phyloP scores from a whole-genome alignment of 2,888 invertebrate species.

The Zaprionus obscuricornis region DNA sequence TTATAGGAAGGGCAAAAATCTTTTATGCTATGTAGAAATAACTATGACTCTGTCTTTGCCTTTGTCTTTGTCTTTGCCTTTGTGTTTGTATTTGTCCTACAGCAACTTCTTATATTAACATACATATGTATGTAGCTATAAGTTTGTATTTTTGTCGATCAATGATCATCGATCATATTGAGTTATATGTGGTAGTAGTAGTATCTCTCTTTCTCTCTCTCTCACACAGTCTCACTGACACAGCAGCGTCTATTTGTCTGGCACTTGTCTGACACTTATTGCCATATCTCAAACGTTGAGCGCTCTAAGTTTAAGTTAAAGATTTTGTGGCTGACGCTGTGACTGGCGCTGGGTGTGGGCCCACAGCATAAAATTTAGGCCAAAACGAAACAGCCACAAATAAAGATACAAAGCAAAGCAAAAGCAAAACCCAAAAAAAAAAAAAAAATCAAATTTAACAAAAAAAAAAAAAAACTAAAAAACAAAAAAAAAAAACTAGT shows the following conservation, averaged over 20 bases:
- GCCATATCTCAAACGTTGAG: constrained; percentile 3
- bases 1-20: no score
- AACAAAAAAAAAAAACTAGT: constrained; percentile 27
- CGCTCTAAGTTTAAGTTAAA: no score
- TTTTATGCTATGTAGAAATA: no score
- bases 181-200: not conserved
- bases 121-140: not conserved
- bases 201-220: no score
- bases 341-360: constrained; percentile 25
- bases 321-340: no score
- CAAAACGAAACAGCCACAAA: constrained; percentile 25
- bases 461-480: not conserved
- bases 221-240: no score
- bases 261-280: constrained; percentile 29
- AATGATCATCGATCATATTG: constrained; percentile 29
- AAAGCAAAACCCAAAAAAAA: not conserved
- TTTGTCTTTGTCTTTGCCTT: not conserved
- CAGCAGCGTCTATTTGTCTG: constrained; percentile 32
- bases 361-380: constrained; percentile 27
- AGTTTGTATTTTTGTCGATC: constrained; percentile 10
- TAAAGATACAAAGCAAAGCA: constrained; percentile 11
- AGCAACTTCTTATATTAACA: not conserved
- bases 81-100: not conserved
- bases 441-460: no score
- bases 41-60: no score